A percentile compares a stretch with the other conserved stretches of the same genome.
phyloP scores from a whole-genome alignment of 2,797 vertebrate species.

The Enoplosus armatus region DNA sequence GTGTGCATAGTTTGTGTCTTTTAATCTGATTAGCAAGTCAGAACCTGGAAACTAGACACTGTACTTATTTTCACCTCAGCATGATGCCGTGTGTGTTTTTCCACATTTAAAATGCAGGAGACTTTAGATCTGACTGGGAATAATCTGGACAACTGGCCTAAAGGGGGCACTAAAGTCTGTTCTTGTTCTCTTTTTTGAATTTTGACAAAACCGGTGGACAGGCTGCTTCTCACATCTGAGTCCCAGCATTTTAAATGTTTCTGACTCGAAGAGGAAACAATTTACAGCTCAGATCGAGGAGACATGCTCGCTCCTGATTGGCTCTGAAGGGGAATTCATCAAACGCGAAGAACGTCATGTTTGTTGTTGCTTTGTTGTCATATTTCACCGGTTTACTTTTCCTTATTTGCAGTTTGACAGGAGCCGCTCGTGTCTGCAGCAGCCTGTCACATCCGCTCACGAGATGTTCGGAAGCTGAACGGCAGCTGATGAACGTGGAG shows the following conservation, averaged over 20 bases:
- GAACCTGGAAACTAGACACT: conserved; percentile 7
- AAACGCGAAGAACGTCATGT: not conserved
- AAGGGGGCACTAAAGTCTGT: not conserved
- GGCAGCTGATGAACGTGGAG: conserved; percentile 24
- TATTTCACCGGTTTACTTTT: conserved; percentile 61
- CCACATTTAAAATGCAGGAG: not conserved
- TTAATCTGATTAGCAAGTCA: conserved; percentile 34
- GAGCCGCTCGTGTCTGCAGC: conserved; percentile 43
- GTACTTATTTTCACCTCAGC: not conserved
- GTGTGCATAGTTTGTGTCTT: not conserved
- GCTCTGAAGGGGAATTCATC: conserved; percentile 45
- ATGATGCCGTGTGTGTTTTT: not conserved
- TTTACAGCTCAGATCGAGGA: conserved; percentile 12
- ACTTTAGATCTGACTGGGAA: not conserved
- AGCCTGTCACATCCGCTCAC: conserved; percentile 50
- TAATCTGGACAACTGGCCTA: not conserved
- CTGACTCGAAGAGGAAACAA: conserved; percentile 26
- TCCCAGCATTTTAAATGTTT: not conserved
- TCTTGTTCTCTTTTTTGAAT: not conserved
- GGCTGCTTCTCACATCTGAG: not conserved
- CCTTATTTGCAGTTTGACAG: conserved; percentile 64
- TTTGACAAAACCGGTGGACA: not conserved
- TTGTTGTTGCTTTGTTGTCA: conserved; percentile 49
- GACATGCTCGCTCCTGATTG: conserved; percentile 32
- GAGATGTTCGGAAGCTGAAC: conserved; percentile 23